Evolutionary conservation across 2,888 invertebrate species (phyloP), one percentile per base, ranked within the genome.

Genomic region (Strigamia transsilvanica): DNA sequence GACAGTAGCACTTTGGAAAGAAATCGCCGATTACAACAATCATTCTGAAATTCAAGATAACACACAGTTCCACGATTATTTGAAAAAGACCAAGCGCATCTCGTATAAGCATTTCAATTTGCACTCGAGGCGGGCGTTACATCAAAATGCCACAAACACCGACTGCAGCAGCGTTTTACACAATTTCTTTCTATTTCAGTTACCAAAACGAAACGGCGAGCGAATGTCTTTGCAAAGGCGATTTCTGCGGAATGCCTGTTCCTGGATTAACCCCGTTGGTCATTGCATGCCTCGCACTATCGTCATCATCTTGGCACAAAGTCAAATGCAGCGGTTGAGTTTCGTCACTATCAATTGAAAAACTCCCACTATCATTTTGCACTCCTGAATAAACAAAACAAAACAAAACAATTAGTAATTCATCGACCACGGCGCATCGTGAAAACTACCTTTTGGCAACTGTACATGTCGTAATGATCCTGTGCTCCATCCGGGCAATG

Each of bases 291-390:
- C 80, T 80, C 9, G 38, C 41, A 38, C 23, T 32, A 80, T 51
- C 27, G 27, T 27, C 18, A 80, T 32, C 51, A 51, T 32, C 56
- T 79, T 38, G 79, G 46, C 41, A 41, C 46, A 80, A 46, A 41
- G 46, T 32, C 32, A 46, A 51, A 34, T 82, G 82, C 41, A 78
- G 77, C 21, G 82, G 78, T 13, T 77, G 77, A 0, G 61, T 41
- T 27, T 82, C 83, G 18, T 83, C 83, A 73, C 83, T 83, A 32
- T 80, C 83, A 15, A 83, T 83, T 21, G 83, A 83, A 83, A 83
- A 83, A 79, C 83, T 83, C 27, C 83, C 83, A 81, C 83, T 83
- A 32, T 83, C 83, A 79, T 83, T 83, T 79, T 83, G 83, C 27
- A 83, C 83, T 81, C 82, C 83, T 83, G 79, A 27, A 82, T 80